These are phyloP conservation scores for Drosophila melanosoma DNA, from an alignment of 2,888 invertebrate species.

Conservation along the genomic window DNA sequence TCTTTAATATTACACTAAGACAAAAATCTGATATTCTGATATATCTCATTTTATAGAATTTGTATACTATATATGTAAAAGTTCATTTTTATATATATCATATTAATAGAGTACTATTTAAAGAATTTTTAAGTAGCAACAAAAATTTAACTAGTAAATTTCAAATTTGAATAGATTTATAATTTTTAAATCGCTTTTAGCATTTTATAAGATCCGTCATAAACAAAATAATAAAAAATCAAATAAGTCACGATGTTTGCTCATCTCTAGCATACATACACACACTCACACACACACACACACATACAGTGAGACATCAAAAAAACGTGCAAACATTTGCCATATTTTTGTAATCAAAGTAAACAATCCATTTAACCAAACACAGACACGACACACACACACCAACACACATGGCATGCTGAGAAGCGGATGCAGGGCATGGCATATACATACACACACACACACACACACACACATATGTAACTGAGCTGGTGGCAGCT, in stretches of 20 bases:
- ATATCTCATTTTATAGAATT: background rate
- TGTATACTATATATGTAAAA: background rate
- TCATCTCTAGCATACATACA: slow-evolving; percentile 36
- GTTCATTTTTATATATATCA: background rate
- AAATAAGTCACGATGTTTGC: slow-evolving; percentile 3
- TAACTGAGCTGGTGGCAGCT: slow-evolving; percentile 39
- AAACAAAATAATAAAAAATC: background rate
- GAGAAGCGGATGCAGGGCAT: slow-evolving; percentile 5
- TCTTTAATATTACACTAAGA: background rate
- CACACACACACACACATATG: background rate
- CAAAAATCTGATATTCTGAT: background rate
- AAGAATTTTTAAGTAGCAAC: background rate
- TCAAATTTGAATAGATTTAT: too few relatives aligned
- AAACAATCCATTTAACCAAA: slow-evolving; percentile 80
- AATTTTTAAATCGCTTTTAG: background rate
- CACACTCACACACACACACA: slow-evolving; percentile 1
- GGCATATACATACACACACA: slow-evolving; percentile 20
- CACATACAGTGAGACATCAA: slow-evolving; percentile 66
- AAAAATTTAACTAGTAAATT: too few relatives aligned
- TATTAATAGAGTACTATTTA: background rate
- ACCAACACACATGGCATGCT: slow-evolving; percentile 18
- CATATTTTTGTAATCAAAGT: slow-evolving; percentile 81
- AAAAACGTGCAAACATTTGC: slow-evolving; percentile 76
- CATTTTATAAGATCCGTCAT: background rate
- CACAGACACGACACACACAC: slow-evolving; percentile 46